These are phyloP conservation scores for Rotaria macrura DNA, from an alignment of 2,888 invertebrate genomes.

Conservation along the genomic window DNA sequence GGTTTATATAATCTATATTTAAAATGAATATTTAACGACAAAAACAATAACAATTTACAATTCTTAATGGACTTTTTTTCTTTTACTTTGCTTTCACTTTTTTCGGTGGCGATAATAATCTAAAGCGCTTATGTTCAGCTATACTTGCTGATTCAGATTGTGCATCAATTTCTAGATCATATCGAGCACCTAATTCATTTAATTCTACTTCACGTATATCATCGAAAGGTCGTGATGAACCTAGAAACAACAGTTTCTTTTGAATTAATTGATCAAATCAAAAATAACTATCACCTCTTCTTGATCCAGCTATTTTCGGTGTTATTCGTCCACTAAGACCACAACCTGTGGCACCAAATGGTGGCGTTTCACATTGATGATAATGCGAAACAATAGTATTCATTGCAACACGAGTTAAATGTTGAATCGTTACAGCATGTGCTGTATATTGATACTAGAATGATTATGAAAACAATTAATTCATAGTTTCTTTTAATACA, in stretches of 20 bases:
- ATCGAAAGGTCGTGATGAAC: conserved; percentile 13
- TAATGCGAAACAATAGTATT: conserved; percentile 6
- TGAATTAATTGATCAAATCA: neutral
- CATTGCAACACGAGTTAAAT: conserved; percentile 19
- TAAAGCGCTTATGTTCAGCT: neutral
- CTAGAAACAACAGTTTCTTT: neutral
- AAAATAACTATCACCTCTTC: neutral
- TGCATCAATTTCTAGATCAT: neutral
- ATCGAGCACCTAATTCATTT: neutral
- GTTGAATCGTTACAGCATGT: neutral
- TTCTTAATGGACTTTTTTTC: neutral
- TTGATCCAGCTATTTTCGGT: neutral
- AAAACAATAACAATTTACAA: neutral
- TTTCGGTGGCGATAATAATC: conserved; percentile 17
- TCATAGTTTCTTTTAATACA: too few relatives aligned
- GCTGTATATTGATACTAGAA: neutral
- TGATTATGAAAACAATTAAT: neutral
- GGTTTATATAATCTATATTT: conserved; percentile 6
- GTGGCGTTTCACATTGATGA: conserved; percentile 20
- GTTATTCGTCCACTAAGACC: neutral
- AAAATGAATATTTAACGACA: too few relatives aligned
- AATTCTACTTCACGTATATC: conserved; percentile 14
- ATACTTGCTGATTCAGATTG: neutral
- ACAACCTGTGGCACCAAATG: neutral
- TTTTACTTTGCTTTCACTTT: conserved; percentile 4